Evolutionary conservation across 1,140 invertebrate species (phyloP).

Genomic region (Brachionus calyciflorus): DNA sequence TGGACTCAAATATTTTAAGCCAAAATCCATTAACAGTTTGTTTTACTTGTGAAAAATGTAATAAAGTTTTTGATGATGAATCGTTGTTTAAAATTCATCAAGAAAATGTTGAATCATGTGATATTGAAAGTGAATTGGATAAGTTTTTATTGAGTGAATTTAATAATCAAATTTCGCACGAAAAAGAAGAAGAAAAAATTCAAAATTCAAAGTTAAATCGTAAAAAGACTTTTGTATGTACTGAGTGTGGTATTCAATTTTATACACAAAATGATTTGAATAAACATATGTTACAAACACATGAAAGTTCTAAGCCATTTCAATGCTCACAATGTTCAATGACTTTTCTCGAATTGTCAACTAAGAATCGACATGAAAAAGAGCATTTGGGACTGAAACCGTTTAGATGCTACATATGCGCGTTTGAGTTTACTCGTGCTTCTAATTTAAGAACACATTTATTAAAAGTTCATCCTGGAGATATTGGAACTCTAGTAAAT

Average conservation of each 20-base stretch:
- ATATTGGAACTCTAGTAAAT: slow-evolving; percentile 10
- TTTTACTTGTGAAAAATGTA: neutral
- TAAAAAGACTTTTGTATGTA: slow-evolving; percentile 23
- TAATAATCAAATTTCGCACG: neutral
- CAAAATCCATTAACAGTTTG: neutral
- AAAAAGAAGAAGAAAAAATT: slow-evolving; percentile 26
- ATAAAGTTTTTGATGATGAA: slow-evolving; percentile 6
- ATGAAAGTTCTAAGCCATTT: neutral
- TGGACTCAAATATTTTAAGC: neutral
- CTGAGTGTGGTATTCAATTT: slow-evolving; percentile 17
- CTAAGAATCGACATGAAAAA: slow-evolving; percentile 35
- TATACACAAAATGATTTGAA: slow-evolving; percentile 20
- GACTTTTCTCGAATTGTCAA: slow-evolving; percentile 8
- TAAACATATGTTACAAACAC: slow-evolving; percentile 4
- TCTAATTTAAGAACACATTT: slow-evolving; percentile 37
- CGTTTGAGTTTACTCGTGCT: slow-evolving; percentile 32
- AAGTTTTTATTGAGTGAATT: neutral
- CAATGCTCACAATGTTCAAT: slow-evolving; percentile 18
- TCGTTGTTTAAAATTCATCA: neutral
- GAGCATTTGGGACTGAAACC: slow-evolving; percentile 14
- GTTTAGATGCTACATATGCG: slow-evolving; percentile 27
- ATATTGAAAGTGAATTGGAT: neutral
- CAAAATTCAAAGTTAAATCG: neutral
- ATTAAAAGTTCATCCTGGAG: neutral
- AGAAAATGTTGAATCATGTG: neutral